Conservation (phyloP, 2,797 vertebrate species). For the Morus bassanus region DNA sequence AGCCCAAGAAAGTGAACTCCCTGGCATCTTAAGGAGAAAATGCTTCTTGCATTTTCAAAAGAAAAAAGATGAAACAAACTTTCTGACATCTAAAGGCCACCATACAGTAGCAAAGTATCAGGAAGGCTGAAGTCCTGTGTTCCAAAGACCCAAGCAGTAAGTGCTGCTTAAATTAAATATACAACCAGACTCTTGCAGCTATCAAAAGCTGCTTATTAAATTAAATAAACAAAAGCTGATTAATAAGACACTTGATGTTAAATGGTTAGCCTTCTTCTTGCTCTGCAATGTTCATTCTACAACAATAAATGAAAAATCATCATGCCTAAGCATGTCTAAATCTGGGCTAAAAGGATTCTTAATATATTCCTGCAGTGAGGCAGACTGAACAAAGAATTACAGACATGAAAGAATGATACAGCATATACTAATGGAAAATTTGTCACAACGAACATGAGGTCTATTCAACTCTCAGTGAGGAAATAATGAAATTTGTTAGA, state of each 20-base stretch:
- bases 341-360: constrained; percentile 56
- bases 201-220: constrained; percentile 63
- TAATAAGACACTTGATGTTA: constrained; percentile 65
- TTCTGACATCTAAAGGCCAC: not conserved
- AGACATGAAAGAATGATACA: constrained; percentile 47
- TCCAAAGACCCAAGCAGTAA: not conserved
- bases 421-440: constrained; percentile 49
- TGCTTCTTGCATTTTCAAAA: not conserved
- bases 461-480: not conserved
- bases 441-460: constrained; percentile 41
- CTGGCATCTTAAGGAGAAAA: not conserved
- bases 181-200: constrained; percentile 40
- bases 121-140: not conserved
- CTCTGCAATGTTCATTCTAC: constrained; percentile 41
- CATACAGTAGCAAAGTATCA: not conserved
- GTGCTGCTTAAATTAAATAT: constrained; percentile 68
- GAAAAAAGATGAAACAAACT: not conserved
- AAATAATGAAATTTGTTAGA: constrained; percentile 18
- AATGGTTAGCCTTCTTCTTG: constrained; percentile 59
- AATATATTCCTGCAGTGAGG: constrained; percentile 52
- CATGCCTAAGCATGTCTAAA: constrained; percentile 68
- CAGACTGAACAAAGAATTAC: constrained; percentile 57
- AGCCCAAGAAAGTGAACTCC: not conserved
- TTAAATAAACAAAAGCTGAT: constrained; percentile 70
- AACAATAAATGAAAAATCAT: constrained; percentile 73